Base-by-base conservation (phyloP, 1,140 invertebrate species). In the Microplitis demolitor region DNA sequence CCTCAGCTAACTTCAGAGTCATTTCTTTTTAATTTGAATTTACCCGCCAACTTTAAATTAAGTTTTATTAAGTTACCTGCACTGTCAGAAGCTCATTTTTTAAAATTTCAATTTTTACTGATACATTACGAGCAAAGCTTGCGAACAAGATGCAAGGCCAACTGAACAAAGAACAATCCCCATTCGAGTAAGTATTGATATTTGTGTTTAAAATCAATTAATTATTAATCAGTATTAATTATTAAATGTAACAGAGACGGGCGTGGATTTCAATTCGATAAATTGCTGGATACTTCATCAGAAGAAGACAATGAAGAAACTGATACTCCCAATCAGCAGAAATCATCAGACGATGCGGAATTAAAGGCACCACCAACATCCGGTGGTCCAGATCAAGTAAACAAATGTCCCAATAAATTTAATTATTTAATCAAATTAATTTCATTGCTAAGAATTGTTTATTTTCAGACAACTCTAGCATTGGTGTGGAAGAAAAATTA, bases 401-500 rank as follows among this genome's bases (percentile, higher is more conserved):
- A 24, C 24, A 24, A 24, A 24, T 24, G 24, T 24, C 2, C 24
- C 24, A 24, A 24, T 24, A 24, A 24, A 24, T 24, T 24, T 24
- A 24, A 1, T 24, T 24, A 24, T 24, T 0, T 24, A 24, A 24
- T 1, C 0, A 24, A 24, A 24, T 2, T 24, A 24, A 24, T 24
- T 2, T 24, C 24, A 24, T 24, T 24, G 24, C 1, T 24, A 24
- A 24, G 1, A 16, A 62, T 53, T 51, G 53, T 69, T 58, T 13
- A 6, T 39, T 64, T 24, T 14, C 34, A 76, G 74, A 58, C 68
- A 39, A 74, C 74, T 63, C 24, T 76, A 54, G 63, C 75, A n/a
- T 16, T 76, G 9, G 69, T 63, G 9, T 73, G 87, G 79, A 82
- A 85, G 73, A 83, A 84, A 35, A 88, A 88, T 39, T 88, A 88